Evolutionary conservation across 2,797 vertebrate genomes (phyloP).

Genomic region (Zalophus californianus): DNA sequence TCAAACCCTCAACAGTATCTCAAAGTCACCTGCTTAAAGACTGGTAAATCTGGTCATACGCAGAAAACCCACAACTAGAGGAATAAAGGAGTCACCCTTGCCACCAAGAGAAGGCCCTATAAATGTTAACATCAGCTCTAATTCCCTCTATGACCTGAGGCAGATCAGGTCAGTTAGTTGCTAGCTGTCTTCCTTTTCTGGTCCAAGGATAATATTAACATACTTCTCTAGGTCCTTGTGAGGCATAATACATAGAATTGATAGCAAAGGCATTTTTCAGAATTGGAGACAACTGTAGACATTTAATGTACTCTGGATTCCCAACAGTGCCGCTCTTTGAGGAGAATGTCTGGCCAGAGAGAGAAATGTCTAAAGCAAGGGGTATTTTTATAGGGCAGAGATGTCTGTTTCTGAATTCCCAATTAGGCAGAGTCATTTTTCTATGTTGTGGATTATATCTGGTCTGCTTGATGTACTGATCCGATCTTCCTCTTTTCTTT

Average conservation of each 20-base stretch:
- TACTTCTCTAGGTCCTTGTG: constrained; percentile 23
- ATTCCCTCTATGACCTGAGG: constrained; percentile 52
- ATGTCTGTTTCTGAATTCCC: background rate
- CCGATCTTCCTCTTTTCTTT: background rate
- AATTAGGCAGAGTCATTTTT: background rate
- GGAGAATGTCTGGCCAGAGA: background rate
- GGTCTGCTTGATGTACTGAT: background rate
- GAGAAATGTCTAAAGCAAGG: background rate
- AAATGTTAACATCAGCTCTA: constrained; percentile 53
- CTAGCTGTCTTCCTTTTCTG: constrained; percentile 65
- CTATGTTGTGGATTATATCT: background rate
- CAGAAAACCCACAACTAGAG: background rate
- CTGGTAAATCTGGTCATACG: constrained; percentile 26
- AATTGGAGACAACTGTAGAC: constrained; percentile 12
- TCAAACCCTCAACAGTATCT: background rate
- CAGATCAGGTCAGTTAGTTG: constrained; percentile 69
- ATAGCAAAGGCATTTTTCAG: constrained; percentile 58
- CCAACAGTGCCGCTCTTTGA: background rate
- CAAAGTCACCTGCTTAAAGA: constrained; percentile 36
- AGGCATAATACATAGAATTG: constrained; percentile 34
- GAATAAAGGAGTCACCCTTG: constrained; percentile 14
- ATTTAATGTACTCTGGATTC: background rate
- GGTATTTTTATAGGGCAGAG: background rate
- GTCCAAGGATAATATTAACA: constrained; percentile 69
- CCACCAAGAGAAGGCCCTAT: background rate